phyloP scores from a whole-genome alignment of 2,888 invertebrate species.

The Calliphora vomitoria region DNA sequence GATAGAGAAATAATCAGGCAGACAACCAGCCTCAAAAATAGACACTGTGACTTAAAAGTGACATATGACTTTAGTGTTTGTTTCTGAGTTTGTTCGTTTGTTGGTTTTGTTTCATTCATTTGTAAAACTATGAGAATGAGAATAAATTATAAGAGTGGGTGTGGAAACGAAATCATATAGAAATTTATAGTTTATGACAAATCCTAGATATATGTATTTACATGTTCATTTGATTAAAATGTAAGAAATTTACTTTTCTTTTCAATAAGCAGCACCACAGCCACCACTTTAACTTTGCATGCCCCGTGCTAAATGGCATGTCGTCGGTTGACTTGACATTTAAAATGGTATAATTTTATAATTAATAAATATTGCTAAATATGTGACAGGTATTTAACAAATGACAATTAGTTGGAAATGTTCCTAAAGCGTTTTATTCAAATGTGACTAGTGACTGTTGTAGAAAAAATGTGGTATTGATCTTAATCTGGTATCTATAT shows the following conservation, averaged over 20 bases:
- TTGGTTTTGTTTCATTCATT: slow-evolving; percentile 26
- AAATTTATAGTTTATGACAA: slow-evolving; percentile 41
- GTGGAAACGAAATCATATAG: slow-evolving; percentile 57
- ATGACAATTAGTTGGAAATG: slow-evolving; percentile 52
- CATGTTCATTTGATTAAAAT: slow-evolving; percentile 27
- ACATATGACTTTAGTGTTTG: slow-evolving; percentile 69
- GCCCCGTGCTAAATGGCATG: slow-evolving; percentile 24
- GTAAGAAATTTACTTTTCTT: slow-evolving; percentile 60
- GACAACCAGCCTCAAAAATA: slow-evolving; percentile 55
- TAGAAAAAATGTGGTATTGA: neutral
- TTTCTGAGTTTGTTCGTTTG: slow-evolving; percentile 29
- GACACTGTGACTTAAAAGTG: slow-evolving; percentile 68
- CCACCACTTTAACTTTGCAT: neutral
- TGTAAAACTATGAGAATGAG: slow-evolving; percentile 34
- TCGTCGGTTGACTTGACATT: slow-evolving; percentile 57
- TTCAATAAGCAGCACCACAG: slow-evolving; percentile 15
- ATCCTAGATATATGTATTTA: neutral
- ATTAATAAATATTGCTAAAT: slow-evolving; percentile 54
- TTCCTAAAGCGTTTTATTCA: slow-evolving; percentile 14
- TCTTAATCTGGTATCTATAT: no score
- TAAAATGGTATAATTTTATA: slow-evolving; percentile 55
- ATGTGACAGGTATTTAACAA: slow-evolving; percentile 60
- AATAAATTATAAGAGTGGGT: slow-evolving; percentile 68
- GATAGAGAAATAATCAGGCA: slow-evolving; percentile 53
- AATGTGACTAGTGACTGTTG: neutral